A percentile compares a stretch with the other conserved stretches of the same genome.
phyloP scores from a whole-genome alignment of 2,888 invertebrate species.

The Drosophila neoperkinsi region DNA sequence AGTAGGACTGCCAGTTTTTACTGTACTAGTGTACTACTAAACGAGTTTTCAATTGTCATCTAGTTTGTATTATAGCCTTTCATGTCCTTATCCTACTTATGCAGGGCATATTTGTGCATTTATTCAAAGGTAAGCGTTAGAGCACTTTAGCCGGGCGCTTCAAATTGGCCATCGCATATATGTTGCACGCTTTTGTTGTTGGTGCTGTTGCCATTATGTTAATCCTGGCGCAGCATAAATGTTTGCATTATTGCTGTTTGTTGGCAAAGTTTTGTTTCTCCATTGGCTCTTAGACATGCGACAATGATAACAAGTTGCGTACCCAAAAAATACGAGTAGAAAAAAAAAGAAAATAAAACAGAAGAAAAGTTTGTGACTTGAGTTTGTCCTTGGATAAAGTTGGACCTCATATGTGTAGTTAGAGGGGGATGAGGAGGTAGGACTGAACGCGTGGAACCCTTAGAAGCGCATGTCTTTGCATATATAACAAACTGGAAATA shows the following conservation, averaged over 20 bases:
- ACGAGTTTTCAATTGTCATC: not conserved
- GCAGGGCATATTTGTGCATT: not conserved
- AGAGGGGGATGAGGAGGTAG: not conserved
- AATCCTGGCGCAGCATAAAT: conserved; percentile 69
- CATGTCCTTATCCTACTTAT: not conserved
- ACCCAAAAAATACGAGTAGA: conserved; percentile 30
- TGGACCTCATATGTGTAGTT: conserved; percentile 48
- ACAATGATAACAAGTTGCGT: conserved; percentile 77
- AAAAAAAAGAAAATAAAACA: not conserved
- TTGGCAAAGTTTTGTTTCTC: conserved; percentile 68
- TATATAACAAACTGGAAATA: conserved; percentile 73
- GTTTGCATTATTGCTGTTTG: conserved; percentile 51
- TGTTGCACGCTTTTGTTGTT: conserved; percentile 32
- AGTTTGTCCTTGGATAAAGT: conserved; percentile 52
- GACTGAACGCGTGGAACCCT: not conserved
- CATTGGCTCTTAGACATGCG: conserved; percentile 78
- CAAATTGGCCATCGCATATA: conserved; percentile 53
- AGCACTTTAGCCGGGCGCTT: conserved; percentile 33
- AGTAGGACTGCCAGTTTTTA: fast-evolving
- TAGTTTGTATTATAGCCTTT: not conserved
- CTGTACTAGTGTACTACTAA: not conserved
- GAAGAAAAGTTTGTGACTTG: conserved; percentile 47
- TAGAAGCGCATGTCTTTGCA: conserved; percentile 44
- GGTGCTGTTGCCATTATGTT: conserved; percentile 52
- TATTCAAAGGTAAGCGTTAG: conserved; percentile 46